A percentile compares a stretch with the other conserved stretches of the same genome.
Evolutionary conservation across 2,888 invertebrate species (phyloP).

Genomic region (Plagiodera versicolora): DNA sequence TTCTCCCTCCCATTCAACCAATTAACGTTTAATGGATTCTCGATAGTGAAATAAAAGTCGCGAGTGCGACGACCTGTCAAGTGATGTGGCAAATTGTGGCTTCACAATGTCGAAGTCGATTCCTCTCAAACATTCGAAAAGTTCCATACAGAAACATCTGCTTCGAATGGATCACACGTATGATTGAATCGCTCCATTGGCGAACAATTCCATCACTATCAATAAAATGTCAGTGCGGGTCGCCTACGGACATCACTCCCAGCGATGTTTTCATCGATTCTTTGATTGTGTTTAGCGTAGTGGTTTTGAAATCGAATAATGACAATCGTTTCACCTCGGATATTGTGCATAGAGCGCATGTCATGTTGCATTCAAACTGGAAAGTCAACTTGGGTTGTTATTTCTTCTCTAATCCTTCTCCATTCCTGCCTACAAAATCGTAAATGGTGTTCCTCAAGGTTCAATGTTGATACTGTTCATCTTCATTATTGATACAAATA

Average conservation of each 20-base stretch:
- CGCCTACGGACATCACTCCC: constrained; percentile 30
- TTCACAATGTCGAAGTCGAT: constrained; percentile 24
- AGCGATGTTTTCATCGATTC: constrained; percentile 27
- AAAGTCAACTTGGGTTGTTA: no score
- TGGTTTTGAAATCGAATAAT: no score
- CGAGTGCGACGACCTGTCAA: constrained; percentile 26
- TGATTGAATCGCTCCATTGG: constrained; percentile 34
- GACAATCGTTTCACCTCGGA: no score
- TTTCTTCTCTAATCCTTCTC: no score
- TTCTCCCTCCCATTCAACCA: constrained; percentile 24
- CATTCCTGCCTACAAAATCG: no score
- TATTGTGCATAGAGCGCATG: no score
- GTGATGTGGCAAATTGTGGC: constrained; percentile 28
- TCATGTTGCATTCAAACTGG: no score
- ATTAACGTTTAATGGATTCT: constrained; percentile 33
- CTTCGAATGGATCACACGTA: constrained; percentile 6
- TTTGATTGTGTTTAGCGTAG: constrained; percentile 9
- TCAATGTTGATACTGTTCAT: no score
- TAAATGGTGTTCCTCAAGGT: no score
- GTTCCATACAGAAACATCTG: constrained; percentile 11
- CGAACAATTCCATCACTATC: constrained; percentile 34
- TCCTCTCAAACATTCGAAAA: constrained; percentile 23
- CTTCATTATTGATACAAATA: no score
- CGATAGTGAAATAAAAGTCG: constrained; percentile 31
- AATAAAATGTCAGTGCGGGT: constrained; percentile 33